A percentile compares a stretch with the other conserved stretches of the same genome.
Evolutionary conservation across 2,888 invertebrate genomes (phyloP).

Genomic region (Cryptocheilus praepositus): DNA sequence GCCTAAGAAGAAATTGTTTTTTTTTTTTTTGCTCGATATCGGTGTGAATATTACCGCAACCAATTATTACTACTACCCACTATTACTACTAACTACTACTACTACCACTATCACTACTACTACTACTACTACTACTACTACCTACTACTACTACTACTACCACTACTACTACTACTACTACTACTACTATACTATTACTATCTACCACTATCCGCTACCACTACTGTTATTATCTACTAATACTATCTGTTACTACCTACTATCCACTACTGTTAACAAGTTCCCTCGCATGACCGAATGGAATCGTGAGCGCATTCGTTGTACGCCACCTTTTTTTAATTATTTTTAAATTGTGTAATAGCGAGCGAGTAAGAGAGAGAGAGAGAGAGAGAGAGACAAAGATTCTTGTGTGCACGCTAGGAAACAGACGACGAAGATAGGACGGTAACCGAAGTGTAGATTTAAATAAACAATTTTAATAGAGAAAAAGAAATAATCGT

Average conservation of each 20-base stretch:
- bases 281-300: slow-evolving; percentile 11
- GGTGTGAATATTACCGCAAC: background rate
- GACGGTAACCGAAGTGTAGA: slow-evolving; percentile 41
- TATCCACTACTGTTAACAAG: too few relatives aligned
- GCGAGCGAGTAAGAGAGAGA: slow-evolving; percentile 8
- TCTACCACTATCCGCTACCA: too few relatives aligned
- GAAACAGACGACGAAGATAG: slow-evolving; percentile 16
- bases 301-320: slow-evolving; percentile 26
- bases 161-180: slow-evolving; percentile 7
- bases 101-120: slow-evolving; percentile 3
- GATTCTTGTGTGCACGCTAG: background rate
- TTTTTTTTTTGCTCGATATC: background rate
- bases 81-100: background rate
- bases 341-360: slow-evolving; percentile 18
- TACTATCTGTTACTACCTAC: too few relatives aligned
- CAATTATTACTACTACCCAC: too few relatives aligned
- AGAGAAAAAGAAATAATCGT: slow-evolving; percentile 50
- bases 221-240: too few relatives aligned
- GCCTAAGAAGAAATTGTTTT: too few relatives aligned
- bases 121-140: slow-evolving; percentile 4
- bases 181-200: too few relatives aligned
- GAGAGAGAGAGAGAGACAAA: slow-evolving; percentile 21
- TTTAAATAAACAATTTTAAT: slow-evolving; percentile 52
- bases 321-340: slow-evolving; percentile 8
- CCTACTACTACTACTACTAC: slow-evolving; percentile 5